Conservation (phyloP, 2,888 invertebrate genomes). For the Brachycybe producta region DNA sequence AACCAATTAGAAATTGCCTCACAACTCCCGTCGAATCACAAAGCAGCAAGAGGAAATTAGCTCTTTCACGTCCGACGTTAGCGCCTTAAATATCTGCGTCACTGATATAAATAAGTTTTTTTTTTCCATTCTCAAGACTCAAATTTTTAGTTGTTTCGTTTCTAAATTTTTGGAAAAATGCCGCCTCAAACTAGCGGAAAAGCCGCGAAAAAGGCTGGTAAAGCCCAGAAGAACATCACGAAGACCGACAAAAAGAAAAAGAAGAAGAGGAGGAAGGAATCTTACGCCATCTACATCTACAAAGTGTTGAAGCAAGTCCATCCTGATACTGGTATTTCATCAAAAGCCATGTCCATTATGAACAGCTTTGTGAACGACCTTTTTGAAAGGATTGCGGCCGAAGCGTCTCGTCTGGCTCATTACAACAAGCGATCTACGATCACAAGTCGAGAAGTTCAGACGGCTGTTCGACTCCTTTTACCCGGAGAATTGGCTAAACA, state of each 20-base stretch:
- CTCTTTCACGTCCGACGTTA: too few species aligned
- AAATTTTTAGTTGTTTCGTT: too few species aligned
- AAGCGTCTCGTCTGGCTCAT: slow-evolving; percentile 49
- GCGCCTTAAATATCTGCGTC: too few species aligned
- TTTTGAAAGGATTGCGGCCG: slow-evolving; percentile 54
- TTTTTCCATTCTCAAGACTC: too few species aligned
- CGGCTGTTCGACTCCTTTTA: slow-evolving; percentile 50
- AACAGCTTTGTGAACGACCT: slow-evolving; percentile 62
- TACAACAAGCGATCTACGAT: slow-evolving; percentile 52
- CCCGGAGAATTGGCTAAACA: slow-evolving; percentile 61
- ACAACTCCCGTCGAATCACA: too few species aligned
- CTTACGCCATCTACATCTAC: slow-evolving; percentile 44
- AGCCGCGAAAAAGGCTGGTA: slow-evolving; percentile 35
- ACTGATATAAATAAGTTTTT: too few species aligned
- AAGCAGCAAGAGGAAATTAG: too few species aligned
- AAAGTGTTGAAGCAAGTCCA: slow-evolving; percentile 49
- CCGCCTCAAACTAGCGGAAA: slow-evolving; percentile 20
- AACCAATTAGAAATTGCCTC: too few species aligned
- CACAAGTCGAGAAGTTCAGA: slow-evolving; percentile 53
- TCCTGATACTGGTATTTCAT: slow-evolving; percentile 51
- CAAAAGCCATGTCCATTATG: slow-evolving; percentile 58
- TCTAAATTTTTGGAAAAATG: too few species aligned
- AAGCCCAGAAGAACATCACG: slow-evolving; percentile 43
- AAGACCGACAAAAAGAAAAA: slow-evolving; percentile 47
- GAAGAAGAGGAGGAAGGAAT: slow-evolving; percentile 40